Conservation (phyloP, 2,113 vertebrate genomes). For the Tupaia tana region DNA sequence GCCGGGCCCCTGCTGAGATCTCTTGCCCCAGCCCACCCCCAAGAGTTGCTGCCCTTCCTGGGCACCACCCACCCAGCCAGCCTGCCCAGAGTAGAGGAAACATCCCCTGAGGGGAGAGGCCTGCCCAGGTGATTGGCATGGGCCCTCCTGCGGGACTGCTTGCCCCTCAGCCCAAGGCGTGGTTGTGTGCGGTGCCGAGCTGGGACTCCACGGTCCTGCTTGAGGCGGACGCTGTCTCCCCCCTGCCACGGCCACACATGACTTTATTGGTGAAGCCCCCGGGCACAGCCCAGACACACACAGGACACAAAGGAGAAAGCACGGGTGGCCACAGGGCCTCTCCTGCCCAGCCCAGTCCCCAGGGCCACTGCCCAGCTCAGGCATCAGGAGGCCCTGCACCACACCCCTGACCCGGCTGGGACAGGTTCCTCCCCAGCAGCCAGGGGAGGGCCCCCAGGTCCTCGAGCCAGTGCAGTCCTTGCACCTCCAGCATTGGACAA, state of each 20-base stretch:
- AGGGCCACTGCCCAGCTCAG: not conserved
- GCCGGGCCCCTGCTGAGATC: not conserved
- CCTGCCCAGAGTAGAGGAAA: rapidly evolving
- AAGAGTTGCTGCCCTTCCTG: not conserved
- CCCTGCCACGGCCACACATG: slow-evolving; percentile 23
- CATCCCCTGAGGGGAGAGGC: no score
- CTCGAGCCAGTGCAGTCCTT: not conserved
- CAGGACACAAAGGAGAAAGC: not conserved
- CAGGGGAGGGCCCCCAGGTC: not conserved
- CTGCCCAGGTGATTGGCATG: not conserved
- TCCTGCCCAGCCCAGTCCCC: not conserved
- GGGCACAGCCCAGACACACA: slow-evolving; percentile 74
- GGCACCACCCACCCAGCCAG: not conserved
- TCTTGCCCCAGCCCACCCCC: not conserved
- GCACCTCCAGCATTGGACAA: not conserved
- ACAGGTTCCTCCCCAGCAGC: not conserved
- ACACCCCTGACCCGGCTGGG: no score
- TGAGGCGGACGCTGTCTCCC: not conserved
- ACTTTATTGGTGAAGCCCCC: slow-evolving; percentile 76
- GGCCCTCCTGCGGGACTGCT: not conserved
- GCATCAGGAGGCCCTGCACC: not conserved
- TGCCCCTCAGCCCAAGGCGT: not conserved
- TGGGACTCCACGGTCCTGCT: no score
- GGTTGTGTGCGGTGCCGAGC: rapidly evolving
- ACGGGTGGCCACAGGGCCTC: rapidly evolving